Evolutionary conservation across 2,797 vertebrate genomes (phyloP).

Genomic region (Danio jaintianensis): DNA sequence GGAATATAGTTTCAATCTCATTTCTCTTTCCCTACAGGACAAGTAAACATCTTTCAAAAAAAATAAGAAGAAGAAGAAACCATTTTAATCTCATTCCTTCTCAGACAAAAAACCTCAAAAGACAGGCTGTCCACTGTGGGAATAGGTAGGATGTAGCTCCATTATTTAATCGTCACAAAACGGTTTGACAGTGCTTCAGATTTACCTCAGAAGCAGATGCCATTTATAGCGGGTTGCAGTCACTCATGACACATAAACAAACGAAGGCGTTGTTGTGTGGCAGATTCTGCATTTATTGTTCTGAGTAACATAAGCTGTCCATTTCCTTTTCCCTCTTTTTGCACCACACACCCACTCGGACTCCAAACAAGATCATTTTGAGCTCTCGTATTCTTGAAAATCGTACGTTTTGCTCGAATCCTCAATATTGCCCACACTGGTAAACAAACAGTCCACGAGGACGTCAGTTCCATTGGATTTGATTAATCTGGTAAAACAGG

Average conservation of each 20-base stretch:
- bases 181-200: constrained; percentile 20
- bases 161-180: constrained; percentile 39
- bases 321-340: constrained; percentile 61
- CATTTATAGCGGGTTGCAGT: constrained; percentile 26
- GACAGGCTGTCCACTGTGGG: constrained; percentile 17
- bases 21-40: background rate
- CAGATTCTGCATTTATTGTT: constrained; percentile 30
- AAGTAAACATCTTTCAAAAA: background rate
- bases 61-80: too few relatives aligned
- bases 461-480: constrained; percentile 31
- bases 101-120: constrained; percentile 19
- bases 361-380: constrained; percentile 57
- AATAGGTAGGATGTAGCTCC: constrained; percentile 35
- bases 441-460: constrained; percentile 32
- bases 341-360: constrained; percentile 27
- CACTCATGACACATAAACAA: constrained; percentile 11
- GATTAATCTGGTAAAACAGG: constrained; percentile 52
- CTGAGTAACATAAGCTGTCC: constrained; percentile 35
- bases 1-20: background rate
- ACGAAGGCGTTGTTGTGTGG: constrained; percentile 28
- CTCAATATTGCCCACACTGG: background rate
- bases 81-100: constrained; percentile 5
- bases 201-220: constrained; percentile 29
- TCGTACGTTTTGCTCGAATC: background rate
- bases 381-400: background rate